Evolutionary conservation across 2,888 invertebrate genomes (phyloP).

Genomic region (Lissocephala sabroskyi): DNA sequence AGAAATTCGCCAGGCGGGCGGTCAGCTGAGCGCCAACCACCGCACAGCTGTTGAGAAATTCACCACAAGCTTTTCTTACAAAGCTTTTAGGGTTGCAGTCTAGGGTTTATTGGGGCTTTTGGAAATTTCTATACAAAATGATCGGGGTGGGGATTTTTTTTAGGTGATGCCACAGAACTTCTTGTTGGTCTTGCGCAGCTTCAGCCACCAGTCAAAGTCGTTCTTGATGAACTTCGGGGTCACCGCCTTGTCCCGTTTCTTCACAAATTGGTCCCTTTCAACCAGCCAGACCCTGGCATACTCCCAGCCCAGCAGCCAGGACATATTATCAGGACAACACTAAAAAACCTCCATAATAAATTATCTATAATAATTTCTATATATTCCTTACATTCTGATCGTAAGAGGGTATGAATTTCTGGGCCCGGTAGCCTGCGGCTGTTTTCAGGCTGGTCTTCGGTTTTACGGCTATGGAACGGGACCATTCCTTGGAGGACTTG

Average conservation of each 20-base stretch:
- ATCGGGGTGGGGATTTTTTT: too few relatives aligned
- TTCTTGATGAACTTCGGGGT: conserved; percentile 44
- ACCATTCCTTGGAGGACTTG: conserved; percentile 36
- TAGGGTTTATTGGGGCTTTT: too few relatives aligned
- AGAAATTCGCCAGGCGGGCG: too few relatives aligned
- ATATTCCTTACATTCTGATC: conserved; percentile 36
- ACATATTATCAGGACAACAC: conserved; percentile 34
- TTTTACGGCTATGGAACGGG: conserved; percentile 24
- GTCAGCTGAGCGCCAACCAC: too few relatives aligned
- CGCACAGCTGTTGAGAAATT: too few relatives aligned
- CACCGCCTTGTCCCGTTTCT: conserved; percentile 9
- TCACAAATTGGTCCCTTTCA: conserved; percentile 36
- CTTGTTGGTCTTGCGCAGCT: conserved; percentile 35
- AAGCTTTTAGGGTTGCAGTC: too few relatives aligned
- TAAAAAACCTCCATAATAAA: conserved; percentile 5
- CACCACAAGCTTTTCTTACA: conserved; percentile 1
- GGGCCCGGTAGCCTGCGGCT: conserved; percentile 23
- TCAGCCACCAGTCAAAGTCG: conserved; percentile 52
- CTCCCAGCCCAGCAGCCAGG: conserved; percentile 37
- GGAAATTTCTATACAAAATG: too few relatives aligned
- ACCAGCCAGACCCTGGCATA: conserved; percentile 47
- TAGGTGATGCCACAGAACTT: conserved; percentile 26
- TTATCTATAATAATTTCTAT: not conserved
- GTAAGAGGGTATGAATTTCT: conserved; percentile 36
- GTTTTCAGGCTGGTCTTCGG: conserved; percentile 54